Evolutionary conservation across 92 coral and sea anemone species (phyloP), one percentile per base, ranked within the genome.

Genomic region (Epizoanthus scotinus): DNA sequence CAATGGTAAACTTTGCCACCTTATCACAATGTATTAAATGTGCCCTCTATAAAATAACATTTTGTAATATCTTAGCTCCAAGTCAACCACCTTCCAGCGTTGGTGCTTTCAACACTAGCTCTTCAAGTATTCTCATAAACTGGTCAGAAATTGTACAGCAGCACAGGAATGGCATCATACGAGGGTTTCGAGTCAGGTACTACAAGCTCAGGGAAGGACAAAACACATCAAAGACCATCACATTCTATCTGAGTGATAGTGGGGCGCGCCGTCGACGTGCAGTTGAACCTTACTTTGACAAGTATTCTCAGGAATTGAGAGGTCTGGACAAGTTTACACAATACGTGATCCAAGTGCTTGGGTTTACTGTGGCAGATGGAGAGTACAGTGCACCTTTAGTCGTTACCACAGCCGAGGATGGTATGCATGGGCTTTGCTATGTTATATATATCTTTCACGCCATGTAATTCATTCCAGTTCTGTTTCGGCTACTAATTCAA

Each of bases 331-430:
- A 87, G 67, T 87, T 71, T 69, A 87, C 91, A 0, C 56, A 68
- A 22, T 90, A 90, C 40, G 84, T 72, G 15, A 44, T 90, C 15
- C 94, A 80, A 7, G 74, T 90, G 21, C 83, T 80, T 38, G 86
- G 84, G 13, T 81, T 78, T 34, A 90, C 94, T 3, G 67, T 87
- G 25, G 86, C 78, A 14, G 74, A 84, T 62, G 88, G 94, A n/a
- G 82, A 78, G 6, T 57, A 84, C 73, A 90, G 94, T 58, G 81
- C 84, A 2, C 83, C 82, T 8, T 20, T 87, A 21, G 44, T 62
- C 38, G 84, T 87, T 26, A 88, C 82, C 8, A 90, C 94, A 5
- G 94, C 89, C 10, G 94, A 90, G 52, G 94, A 87, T 52, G 94
- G 94, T 90, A 83, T n/a, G n/a, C n/a, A n/a, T 15, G 87, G 21